phyloP scores from a whole-genome alignment of 2,113 vertebrate species.

The Plestiodon gilberti region DNA sequence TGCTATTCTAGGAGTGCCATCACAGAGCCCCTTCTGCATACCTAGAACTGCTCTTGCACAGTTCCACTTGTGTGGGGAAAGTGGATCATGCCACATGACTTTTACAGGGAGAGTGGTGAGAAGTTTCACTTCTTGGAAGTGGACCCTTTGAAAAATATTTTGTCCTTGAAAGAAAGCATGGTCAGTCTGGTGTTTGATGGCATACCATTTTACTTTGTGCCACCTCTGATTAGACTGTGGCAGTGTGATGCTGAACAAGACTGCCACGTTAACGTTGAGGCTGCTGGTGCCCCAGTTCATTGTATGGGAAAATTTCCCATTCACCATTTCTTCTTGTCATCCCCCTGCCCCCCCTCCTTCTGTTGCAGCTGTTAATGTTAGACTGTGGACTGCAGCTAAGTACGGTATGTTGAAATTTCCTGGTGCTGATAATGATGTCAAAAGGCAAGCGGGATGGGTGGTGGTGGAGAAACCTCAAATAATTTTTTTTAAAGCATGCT shows the following conservation, averaged over 20 bases:
- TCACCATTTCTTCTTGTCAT: neutral
- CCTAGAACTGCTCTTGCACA: too few relatives aligned
- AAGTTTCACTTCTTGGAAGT: neutral
- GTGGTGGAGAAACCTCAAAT: neutral
- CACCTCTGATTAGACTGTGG: neutral
- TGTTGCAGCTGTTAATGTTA: neutral
- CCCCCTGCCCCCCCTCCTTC: neutral
- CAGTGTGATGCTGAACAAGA: neutral
- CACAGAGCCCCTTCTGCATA: neutral
- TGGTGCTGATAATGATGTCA: neutral
- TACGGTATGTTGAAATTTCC: constrained; percentile 28
- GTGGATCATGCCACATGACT: neutral
- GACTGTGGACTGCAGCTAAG: neutral
- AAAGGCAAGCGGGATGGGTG: neutral
- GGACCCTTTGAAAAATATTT: neutral
- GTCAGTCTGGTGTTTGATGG: neutral
- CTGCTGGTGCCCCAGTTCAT: neutral
- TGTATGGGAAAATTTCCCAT: neutral
- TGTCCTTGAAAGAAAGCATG: neutral
- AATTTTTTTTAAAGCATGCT: neutral
- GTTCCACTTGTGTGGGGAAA: neutral
- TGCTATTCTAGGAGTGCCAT: neutral
- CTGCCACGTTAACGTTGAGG: neutral
- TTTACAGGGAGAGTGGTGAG: neutral
- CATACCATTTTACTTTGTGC: neutral